Evolutionary conservation across 1,140 invertebrate species (phyloP).

Genomic region (Gryllus bimaculatus): DNA sequence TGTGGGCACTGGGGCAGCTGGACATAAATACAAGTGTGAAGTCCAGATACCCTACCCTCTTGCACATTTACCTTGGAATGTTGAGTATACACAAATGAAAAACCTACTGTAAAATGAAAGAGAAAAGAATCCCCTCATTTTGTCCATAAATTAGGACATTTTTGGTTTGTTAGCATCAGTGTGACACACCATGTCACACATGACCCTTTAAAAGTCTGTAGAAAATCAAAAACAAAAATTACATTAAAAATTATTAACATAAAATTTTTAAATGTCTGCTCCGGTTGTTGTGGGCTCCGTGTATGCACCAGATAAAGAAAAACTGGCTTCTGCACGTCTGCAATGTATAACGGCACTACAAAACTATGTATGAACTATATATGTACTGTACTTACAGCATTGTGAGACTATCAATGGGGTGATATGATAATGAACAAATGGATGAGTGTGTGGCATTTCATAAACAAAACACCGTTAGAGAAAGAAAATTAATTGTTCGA

Average conservation of each 20-base stretch:
- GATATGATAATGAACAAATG: background rate
- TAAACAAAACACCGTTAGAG: background rate
- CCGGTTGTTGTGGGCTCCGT: background rate
- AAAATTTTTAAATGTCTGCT: background rate
- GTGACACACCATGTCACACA: background rate
- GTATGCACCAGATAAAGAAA: background rate
- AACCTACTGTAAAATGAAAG: constrained; percentile 9
- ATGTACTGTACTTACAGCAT: background rate
- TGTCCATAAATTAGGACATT: background rate
- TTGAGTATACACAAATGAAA: constrained; percentile 11
- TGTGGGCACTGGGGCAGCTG: background rate
- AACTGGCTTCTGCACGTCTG: background rate
- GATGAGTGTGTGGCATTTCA: background rate
- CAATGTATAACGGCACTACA: background rate
- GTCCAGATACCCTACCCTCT: background rate
- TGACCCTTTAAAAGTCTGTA: background rate
- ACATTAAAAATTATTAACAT: background rate
- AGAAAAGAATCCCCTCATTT: background rate
- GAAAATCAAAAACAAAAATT: background rate
- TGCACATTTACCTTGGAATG: constrained; percentile 10
- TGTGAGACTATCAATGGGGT: background rate
- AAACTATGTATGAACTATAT: background rate
- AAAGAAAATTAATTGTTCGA: background rate
- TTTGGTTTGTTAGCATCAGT: background rate
- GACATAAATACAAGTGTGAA: background rate